Conservation (phyloP, 2,113 vertebrate species). For the Sylvia atricapilla region DNA sequence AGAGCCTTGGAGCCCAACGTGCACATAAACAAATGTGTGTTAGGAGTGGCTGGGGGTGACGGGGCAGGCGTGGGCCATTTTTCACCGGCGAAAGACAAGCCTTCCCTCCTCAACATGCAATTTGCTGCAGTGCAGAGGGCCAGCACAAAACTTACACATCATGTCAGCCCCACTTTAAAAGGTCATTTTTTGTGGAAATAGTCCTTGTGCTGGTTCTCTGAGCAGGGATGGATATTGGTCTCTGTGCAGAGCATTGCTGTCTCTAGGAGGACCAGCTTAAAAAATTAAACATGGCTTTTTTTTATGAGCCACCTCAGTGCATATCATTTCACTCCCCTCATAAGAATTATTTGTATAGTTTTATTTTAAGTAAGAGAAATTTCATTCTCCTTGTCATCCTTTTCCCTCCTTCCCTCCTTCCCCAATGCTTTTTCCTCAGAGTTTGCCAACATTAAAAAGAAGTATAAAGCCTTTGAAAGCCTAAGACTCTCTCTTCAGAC, state of each 20-base stretch:
- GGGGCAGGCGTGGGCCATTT: neutral
- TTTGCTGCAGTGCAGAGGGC: neutral
- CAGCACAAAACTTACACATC: neutral
- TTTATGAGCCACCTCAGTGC: neutral
- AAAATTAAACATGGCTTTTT: neutral
- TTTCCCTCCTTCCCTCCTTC: neutral
- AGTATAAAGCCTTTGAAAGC: neutral
- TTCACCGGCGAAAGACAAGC: neutral
- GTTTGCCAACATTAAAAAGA: neutral
- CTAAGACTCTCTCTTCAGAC: neutral
- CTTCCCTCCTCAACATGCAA: neutral
- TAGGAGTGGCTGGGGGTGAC: neutral
- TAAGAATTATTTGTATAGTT: neutral
- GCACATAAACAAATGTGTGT: neutral
- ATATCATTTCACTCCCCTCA: neutral
- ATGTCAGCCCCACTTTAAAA: neutral
- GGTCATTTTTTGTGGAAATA: conserved; percentile 23
- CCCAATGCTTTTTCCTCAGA: neutral
- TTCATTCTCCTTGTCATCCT: neutral
- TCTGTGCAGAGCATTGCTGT: neutral
- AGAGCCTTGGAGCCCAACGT: neutral
- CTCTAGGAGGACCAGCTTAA: neutral
- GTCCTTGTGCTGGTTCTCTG: neutral
- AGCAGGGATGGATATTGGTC: neutral
- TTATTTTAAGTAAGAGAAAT: conserved; percentile 24